Evolutionary conservation across 2,888 invertebrate genomes (phyloP).

Genomic region (Xestobium rufovillosum): DNA sequence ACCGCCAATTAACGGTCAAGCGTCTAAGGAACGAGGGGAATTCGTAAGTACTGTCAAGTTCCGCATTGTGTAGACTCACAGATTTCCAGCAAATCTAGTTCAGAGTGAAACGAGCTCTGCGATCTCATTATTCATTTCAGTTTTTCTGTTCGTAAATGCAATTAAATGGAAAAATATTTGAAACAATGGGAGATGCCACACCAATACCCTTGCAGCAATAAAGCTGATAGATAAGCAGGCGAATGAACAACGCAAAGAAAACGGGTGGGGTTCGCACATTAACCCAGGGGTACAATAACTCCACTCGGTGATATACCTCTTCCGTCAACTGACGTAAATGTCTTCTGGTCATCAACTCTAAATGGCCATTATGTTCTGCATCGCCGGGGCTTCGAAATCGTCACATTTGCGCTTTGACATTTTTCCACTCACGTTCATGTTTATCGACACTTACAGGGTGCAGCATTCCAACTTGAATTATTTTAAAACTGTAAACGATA

Average conservation of each 20-base stretch:
- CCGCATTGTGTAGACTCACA: too few relatives aligned
- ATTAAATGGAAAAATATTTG: conserved; percentile 41
- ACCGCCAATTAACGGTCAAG: too few relatives aligned
- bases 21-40: too few relatives aligned
- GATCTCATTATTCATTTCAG: too few relatives aligned
- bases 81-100: too few relatives aligned
- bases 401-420: neutral
- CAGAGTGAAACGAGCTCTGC: too few relatives aligned
- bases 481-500: too few relatives aligned
- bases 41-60: too few relatives aligned
- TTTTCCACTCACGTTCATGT: too few relatives aligned
- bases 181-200: conserved; percentile 42
- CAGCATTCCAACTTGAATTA: too few relatives aligned
- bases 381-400: neutral
- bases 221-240: conserved; percentile 39
- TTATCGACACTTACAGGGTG: too few relatives aligned
- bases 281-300: conserved; percentile 43
- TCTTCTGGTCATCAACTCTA: conserved; percentile 40
- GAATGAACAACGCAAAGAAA: conserved; percentile 23
- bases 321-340: conserved; percentile 43
- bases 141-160: too few relatives aligned
- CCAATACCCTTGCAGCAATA: conserved; percentile 39
- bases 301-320: conserved; percentile 41
- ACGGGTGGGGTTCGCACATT: conserved; percentile 40
- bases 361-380: conserved; percentile 8